Percentiles rank a stretch among this genome's conserved stretches.
These are phyloP conservation scores for Chymomyza amoena DNA, from an alignment of 2,888 invertebrate genomes.

Conservation along the genomic window DNA sequence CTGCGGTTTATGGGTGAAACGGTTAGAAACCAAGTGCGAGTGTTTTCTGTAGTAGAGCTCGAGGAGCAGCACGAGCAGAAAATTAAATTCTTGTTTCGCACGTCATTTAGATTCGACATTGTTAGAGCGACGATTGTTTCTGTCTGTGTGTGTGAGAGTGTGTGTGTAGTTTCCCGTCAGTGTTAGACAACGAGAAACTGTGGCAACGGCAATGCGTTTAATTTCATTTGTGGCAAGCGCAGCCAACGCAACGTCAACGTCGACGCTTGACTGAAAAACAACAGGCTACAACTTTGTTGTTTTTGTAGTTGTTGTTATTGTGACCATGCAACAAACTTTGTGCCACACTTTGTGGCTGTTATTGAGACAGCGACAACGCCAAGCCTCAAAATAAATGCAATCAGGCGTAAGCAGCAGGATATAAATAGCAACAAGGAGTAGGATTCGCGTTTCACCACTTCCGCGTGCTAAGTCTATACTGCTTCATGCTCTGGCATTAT, in stretches of 20 bases:
- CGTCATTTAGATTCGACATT: conserved; percentile 75
- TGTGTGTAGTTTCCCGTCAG: conserved; percentile 21
- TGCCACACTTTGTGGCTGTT: conserved; percentile 31
- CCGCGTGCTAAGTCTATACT: no score
- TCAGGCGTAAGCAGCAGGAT: conserved; percentile 42
- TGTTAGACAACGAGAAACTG: conserved; percentile 50
- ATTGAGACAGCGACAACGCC: conserved; percentile 45
- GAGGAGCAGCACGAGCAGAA: conserved; percentile 52
- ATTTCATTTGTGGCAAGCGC: conserved; percentile 68
- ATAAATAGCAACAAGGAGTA: conserved; percentile 37
- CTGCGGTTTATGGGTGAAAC: conserved; percentile 19
- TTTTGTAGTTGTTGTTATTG: neutral
- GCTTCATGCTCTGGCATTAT: no score
- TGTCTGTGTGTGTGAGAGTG: conserved; percentile 9
- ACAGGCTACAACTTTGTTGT: conserved; percentile 18
- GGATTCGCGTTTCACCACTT: neutral
- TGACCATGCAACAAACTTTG: conserved; percentile 11
- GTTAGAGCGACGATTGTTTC: conserved; percentile 39
- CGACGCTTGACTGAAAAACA: conserved; percentile 9
- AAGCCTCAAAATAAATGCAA: conserved; percentile 45
- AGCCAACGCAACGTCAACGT: conserved; percentile 33
- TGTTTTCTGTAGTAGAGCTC: conserved; percentile 21
- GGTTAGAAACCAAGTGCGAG: neutral
- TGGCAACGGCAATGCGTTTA: conserved; percentile 65
- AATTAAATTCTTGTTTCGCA: conserved; percentile 77